Evolutionary conservation across 2,888 invertebrate genomes (phyloP), one percentile per base, ranked within the genome.

Genomic region (Octodonta nipae): DNA sequence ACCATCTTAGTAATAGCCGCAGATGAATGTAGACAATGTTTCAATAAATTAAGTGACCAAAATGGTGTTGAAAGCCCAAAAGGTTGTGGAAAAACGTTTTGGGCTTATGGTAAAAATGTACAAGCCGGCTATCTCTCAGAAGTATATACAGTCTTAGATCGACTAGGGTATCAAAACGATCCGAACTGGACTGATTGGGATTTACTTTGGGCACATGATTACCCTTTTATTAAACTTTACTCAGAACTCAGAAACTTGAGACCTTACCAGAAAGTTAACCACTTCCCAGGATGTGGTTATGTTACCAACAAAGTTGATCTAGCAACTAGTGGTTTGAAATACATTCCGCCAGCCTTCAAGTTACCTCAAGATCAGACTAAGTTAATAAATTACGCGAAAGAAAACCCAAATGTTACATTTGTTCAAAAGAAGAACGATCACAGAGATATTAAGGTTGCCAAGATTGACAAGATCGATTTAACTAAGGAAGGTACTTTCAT

Each of bases 341-440:
- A 81, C 49, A 78, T 93, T 37, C 95, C 93, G 0, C 72, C 70
- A 44, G 87, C 95, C 0, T 96, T 93, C 57, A 77, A 78, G 52
- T 64, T 96, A 36, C 95, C 96, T 0, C 64, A 70, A 26, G 74
- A 83, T 36, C 80, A 75, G 42, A 63, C 73, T 0, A 65, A 72
- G 12, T 76, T 95, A 38, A 50, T 85, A 6, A 57, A 70, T 39
- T 86, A 85, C 59, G 72, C 75, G 0, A 45, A 60, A 5, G 54
- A 65, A 8, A 67, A 89, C 64, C 78, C 80, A 7, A 60, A 76
- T 2, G 71, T 75, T 24, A 58, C 75, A 40, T 96, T 93, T 67
- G 83, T 96, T 13, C 80, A 88, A 54, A 96, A 96, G 58, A 79
- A 84, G 50, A 93, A 89, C 57, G 78, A 80, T 45, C 96, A 96